Base-by-base conservation (phyloP, 2,797 vertebrate species). In the Pseudotriccus pelzelni region DNA sequence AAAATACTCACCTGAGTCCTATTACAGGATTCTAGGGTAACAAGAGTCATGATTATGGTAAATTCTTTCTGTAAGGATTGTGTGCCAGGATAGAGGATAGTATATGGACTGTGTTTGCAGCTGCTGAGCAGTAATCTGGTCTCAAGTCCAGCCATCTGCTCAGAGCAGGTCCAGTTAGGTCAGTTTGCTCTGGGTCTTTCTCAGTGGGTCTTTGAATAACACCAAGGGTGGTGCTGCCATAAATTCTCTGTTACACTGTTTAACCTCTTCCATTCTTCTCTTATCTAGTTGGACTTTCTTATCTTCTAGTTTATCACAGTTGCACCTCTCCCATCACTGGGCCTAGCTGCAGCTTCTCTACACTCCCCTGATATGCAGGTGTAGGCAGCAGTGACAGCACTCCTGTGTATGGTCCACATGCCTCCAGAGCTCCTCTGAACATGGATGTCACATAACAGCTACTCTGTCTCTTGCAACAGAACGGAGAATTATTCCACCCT, bases 361-460 rank as follows among this genome's bases (percentile, higher is more conserved):
- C 13, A 18, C 0, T 0, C 4, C 67, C 73, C 30, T n/a, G n/a
- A 9, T 0, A 56, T 58, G 52, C 43, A 78, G 39, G 41, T 55
- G 37, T 49, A 52, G 68, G 39, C 22, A 72, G 32, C 66, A 39
- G 6, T 46, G 30, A 17, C 43, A 49, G 18, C n/a, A 46, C 12
- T 59, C 23, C 18, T 49, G 27, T 3, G 0, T 53, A 0, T 15
- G 6, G 24, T 66, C 36, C 41, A 16, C 7, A 1, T 43, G 36
- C n/a, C n/a, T 79, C 47, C n/a, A 59, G 23, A 83, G 20, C 21
- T 67, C 14, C 27, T 87, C 47, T 47, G 56, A 53, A 53, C 7
- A 2, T 5, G 12, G 19, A 2, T 36, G 30, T 46, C 44, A 46
- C 24, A 2, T 23, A 60, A 32, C 18, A 74, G 7, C 62, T 77